Evolutionary conservation across 23 tunicate genomes (phyloP), one percentile per base, ranked within the genome.

Genomic region (Pegea sp.): DNA sequence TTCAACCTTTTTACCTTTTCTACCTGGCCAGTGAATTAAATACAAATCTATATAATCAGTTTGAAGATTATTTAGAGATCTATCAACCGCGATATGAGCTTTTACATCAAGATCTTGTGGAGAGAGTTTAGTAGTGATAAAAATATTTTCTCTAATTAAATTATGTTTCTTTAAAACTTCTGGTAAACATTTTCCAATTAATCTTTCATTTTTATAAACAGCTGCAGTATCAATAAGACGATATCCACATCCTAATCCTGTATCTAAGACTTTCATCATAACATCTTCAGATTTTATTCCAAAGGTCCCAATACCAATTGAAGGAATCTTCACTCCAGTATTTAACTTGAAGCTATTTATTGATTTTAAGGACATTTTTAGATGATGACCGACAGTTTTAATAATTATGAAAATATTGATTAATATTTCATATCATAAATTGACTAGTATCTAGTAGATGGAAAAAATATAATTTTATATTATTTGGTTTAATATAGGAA

Each of bases 21-120:
- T 81, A 29, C 80, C 93, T 23, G 93, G 93, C 93, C 93, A 81
- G 48, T 81, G 93, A 5, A 81, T 81, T 8, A 81, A 46, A 57
- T 60, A 81, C 3, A 81, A 49, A 62, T 81, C 93, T 31, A 81
- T 48, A 57, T 72, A 66, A 49, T 61, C 64, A 48, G 69, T 5
- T 25, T 57, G 31, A 13, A 81, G 42, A 2, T 71, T 81, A 1
- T 18, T n/a, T 25, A 81, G 49, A 29, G 93, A 81, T 0, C 5
- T 22, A 19, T 72, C 69, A 16, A 81, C 29, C 8, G 93, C 93
- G 21, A 21, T 28, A 8, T 11, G 13, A 38, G 46, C 46, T 16
- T 8, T 8, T 38, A 8, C 46, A 38, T 38, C 70, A 22, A 60
- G 56, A 42, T 71, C 69, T 48, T 81, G 66, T 2, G 93, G 93